Percentiles rank a stretch among this genome's conserved stretches.
These are phyloP conservation scores for Cheilosia pagana DNA, from an alignment of 2,888 invertebrate species.

Conservation along the genomic window DNA sequence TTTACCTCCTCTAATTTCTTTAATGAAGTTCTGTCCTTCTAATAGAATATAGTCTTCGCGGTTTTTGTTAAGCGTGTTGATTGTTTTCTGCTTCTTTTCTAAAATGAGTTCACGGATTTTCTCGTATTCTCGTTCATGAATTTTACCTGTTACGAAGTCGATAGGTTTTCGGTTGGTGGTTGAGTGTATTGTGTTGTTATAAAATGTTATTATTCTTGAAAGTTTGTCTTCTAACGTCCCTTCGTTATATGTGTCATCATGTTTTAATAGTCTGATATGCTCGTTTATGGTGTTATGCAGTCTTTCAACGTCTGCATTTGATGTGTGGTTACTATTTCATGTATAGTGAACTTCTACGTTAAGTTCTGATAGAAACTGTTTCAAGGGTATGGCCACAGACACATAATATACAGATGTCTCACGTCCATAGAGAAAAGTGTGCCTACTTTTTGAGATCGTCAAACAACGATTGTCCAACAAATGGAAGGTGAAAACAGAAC, in stretches of 20 bases:
- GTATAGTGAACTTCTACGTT: slow-evolving; percentile 69
- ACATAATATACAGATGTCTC: no score
- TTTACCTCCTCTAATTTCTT: slow-evolving; percentile 59
- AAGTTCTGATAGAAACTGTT: slow-evolving; percentile 56
- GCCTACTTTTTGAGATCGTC: no score
- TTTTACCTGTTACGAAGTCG: slow-evolving; percentile 71
- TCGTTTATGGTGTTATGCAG: slow-evolving; percentile 62
- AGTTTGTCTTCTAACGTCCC: slow-evolving; percentile 74
- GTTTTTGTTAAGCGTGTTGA: slow-evolving; percentile 34
- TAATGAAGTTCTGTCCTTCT: slow-evolving; percentile 14
- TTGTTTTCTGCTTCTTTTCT: slow-evolving; percentile 60
- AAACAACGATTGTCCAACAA: no score
- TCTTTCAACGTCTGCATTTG: slow-evolving; percentile 72
- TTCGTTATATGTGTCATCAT: slow-evolving; percentile 57
- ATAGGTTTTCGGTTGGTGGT: slow-evolving; percentile 66
- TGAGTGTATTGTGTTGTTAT: slow-evolving; percentile 71
- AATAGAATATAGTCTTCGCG: slow-evolving; percentile 11
- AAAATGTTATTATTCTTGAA: slow-evolving; percentile 66
- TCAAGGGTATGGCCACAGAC: slow-evolving; percentile 68
- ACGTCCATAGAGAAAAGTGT: no score
- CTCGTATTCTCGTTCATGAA: slow-evolving; percentile 56
- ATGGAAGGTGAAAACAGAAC: no score
- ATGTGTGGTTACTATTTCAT: slow-evolving; percentile 64
- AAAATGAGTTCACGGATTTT: slow-evolving; percentile 52
- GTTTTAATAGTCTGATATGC: slow-evolving; percentile 58